Evolutionary conservation across 2,888 invertebrate species (phyloP).

Genomic region (Mythimna impura): DNA sequence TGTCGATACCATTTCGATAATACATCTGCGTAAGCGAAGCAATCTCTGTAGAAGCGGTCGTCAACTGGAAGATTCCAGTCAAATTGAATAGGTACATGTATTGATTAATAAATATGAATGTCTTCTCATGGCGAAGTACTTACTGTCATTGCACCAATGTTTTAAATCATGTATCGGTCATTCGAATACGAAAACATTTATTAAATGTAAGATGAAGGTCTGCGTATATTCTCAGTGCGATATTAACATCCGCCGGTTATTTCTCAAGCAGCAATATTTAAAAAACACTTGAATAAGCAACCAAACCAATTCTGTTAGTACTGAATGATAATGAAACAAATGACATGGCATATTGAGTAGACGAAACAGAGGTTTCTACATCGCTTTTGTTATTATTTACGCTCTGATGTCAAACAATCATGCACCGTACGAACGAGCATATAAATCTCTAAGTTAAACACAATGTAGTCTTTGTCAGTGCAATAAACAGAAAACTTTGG

Average conservation of each 20-base stretch:
- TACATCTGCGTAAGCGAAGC: constrained; percentile 39
- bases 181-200: constrained; percentile 28
- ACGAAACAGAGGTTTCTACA: constrained; percentile 38
- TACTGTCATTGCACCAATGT: constrained; percentile 29
- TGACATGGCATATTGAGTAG: constrained; percentile 40
- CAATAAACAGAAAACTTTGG: constrained; percentile 51
- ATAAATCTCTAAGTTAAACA: constrained; percentile 49
- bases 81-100: constrained; percentile 23
- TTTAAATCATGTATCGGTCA: constrained; percentile 35
- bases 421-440: constrained; percentile 41
- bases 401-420: constrained; percentile 53
- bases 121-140: constrained; percentile 22
- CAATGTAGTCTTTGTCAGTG: constrained; percentile 45
- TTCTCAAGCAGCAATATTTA: constrained; percentile 42
- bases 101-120: constrained; percentile 31
- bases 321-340: constrained; percentile 50
- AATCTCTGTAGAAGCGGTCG: constrained; percentile 40
- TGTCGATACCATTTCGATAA: constrained; percentile 54
- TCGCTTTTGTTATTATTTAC: constrained; percentile 47
- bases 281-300: constrained; percentile 33
- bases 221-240: constrained; percentile 27
- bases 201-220: constrained; percentile 19
- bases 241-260: constrained; percentile 34
- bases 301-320: constrained; percentile 31
- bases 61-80: constrained; percentile 52